Base-by-base conservation (phyloP, 2,797 vertebrate species). In the Phoeniculus purpureus region DNA sequence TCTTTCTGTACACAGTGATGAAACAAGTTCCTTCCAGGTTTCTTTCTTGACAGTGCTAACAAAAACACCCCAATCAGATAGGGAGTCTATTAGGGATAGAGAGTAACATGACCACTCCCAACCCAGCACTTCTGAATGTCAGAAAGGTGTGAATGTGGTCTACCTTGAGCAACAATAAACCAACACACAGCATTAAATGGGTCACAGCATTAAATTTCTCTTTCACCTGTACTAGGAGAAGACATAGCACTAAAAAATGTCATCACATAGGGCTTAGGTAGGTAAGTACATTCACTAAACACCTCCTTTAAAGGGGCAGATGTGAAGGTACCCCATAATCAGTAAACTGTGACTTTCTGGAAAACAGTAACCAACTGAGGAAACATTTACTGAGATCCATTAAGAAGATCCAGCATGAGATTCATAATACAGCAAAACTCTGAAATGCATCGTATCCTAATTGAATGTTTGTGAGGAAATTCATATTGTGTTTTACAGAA, bases 401-500 rank as follows among this genome's bases (percentile, higher is more conserved):
- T 64, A 61, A 31, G 29, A 58, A 79, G 37, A 66, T 32, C 47
- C 64, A 78, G 56, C 25, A 21, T 5, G 32, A 68, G 64, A 72
- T 56, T 70, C 34, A 43, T 64, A 43, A 43, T 47, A 7, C 29
- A 47, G 45, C 47, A 84, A 37, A 92, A 59, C 58, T 56, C 67
- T 67, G 81, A 67, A 81, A 64, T 51, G 47, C 47, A 26, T 11
- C 71, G 67, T 26, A 26, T 71, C 43, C 31, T 79, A 88, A 93
- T 58, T 71, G 66, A 86, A 76, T 60, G 26, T 67, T 94, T 86
- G 67, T 5, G 9, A 76, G 77, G 56, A 92, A 76, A 83, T 62
- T 93, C 74, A 72, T 91, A 91, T 19, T 56, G 64, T 80, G 58
- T 79, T 91, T 94, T 84, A 92, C 10, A 15, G 67, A 3, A 73